Evolutionary conservation across 2,113 vertebrate species (phyloP), one percentile per base, ranked within the genome.

Genomic region (Phainopepla nitens): DNA sequence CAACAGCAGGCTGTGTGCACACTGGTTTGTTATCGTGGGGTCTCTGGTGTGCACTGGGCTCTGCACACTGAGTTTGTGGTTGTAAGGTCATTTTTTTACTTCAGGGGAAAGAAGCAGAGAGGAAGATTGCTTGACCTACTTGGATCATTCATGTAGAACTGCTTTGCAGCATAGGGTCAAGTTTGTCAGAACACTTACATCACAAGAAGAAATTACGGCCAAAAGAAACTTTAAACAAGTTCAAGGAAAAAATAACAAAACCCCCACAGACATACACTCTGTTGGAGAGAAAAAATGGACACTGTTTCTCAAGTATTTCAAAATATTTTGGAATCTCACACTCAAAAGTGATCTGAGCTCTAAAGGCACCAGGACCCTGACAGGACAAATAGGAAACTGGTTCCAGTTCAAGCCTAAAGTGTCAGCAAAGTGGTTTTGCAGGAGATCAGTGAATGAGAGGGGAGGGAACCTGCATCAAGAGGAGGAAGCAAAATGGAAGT

Each of bases 141-240:
- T 78, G 65, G 80, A 50, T 96, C 92, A 75, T 79, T 94, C 56
- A 4, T 65, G 86, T 93, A 94, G 94, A 93, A 95, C 82, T 90
- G 76, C 56, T 81, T 56, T 68, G 88, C 36, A 72, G 71, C 9
- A 0, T 6, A 78, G 68, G 76, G 90, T 90, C 93, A 82, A 33
- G 42, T 93, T 84, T 92, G 82, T 83, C 86, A 90, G 90, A 93
- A 71, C 64, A 60, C 68, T 93, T 77, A 80, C 33, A 70, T 93
- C 85, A 90, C 79, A 78, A 23, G 51, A 73, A 60, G 77, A 66
- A 87, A 73, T 68, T 70, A 77, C 5, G 24, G 39, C 82, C 82
- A 68, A 78, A 88, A 94, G 54, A 93, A 81, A 84, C 64, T 61
- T 86, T 83, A 77, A 80, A 82, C 47, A 27, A 16, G 31, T 36